phyloP scores from a whole-genome alignment of 2,888 invertebrate species.

The Torymus aiolomorphi region DNA sequence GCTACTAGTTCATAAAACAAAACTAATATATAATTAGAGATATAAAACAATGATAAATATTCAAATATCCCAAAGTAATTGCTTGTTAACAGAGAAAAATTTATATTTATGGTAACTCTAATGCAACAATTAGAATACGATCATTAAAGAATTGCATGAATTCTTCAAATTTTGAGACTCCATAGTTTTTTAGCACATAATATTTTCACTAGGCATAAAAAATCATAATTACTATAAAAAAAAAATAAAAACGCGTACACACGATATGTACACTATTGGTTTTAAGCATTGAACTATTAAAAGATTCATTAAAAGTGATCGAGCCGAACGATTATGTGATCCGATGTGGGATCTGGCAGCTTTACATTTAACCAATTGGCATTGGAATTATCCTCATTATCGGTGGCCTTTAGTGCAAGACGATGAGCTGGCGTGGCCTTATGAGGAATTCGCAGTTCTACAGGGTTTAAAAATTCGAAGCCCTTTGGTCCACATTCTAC shows the following conservation, averaged over 20 bases:
- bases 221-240: slow-evolving; percentile 5
- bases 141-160: not conserved
- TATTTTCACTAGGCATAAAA: not conserved
- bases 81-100: too few species aligned
- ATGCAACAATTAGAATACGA: too few species aligned
- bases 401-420: slow-evolving; percentile 87
- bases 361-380: slow-evolving; percentile 91
- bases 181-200: too few species aligned
- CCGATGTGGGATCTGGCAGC: slow-evolving; percentile 88
- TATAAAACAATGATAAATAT: too few species aligned
- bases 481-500: slow-evolving; percentile 98
- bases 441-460: slow-evolving; percentile 93
- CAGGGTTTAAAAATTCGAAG: slow-evolving; percentile 90
- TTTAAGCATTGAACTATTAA: slow-evolving; percentile 24
- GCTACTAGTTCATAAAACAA: too few species aligned
- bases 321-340: slow-evolving; percentile 92
- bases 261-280: not conserved
- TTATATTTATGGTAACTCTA: too few species aligned
- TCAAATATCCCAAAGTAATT: too few species aligned
- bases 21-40: too few species aligned
- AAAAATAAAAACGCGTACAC: not conserved
- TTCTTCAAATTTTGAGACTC: slow-evolving; percentile 3
- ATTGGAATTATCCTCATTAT: slow-evolving; percentile 88
- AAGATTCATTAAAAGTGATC: slow-evolving; percentile 85
- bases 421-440: slow-evolving; percentile 87